Evolutionary conservation across 2,888 invertebrate species (phyloP).

Genomic region (Drosophila helvetica): DNA sequence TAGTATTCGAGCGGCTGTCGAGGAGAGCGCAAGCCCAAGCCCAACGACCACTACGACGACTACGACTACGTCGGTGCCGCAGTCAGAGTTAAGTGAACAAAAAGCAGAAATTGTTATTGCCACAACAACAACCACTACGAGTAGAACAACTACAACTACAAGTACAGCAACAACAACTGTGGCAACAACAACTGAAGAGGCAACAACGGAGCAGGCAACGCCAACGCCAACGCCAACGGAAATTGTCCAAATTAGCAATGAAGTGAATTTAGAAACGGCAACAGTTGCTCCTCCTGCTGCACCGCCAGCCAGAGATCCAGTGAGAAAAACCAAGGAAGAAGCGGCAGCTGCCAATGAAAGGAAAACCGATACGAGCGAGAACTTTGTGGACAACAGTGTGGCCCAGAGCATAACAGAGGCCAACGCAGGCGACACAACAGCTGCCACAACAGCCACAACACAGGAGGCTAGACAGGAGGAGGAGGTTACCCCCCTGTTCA

Average conservation of each 20-base stretch:
- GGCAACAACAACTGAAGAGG: slow-evolving; percentile 35
- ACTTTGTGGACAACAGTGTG: slow-evolving; percentile 34
- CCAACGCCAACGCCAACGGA: slow-evolving; percentile 64
- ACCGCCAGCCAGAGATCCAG: slow-evolving; percentile 41
- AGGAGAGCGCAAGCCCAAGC: slow-evolving; percentile 52
- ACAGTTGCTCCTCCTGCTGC: slow-evolving; percentile 49
- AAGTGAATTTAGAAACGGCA: slow-evolving; percentile 70
- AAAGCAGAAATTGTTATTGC: slow-evolving; percentile 17
- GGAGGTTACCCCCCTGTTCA: slow-evolving; percentile 29
- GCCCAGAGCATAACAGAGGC: slow-evolving; percentile 28
- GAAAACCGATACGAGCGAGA: slow-evolving; percentile 32
- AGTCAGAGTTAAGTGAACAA: slow-evolving; percentile 42
- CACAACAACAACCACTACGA: slow-evolving; percentile 38
- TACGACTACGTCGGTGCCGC: slow-evolving; percentile 15
- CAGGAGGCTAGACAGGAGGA: background rate
- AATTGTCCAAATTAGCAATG: slow-evolving; percentile 78
- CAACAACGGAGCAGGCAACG: slow-evolving; percentile 41
- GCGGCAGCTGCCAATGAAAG: slow-evolving; percentile 11
- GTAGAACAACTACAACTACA: slow-evolving; percentile 27
- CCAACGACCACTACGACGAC: slow-evolving; percentile 27
- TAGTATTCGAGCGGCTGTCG: slow-evolving; percentile 75
- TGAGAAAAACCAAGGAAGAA: slow-evolving; percentile 11
- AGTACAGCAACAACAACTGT: slow-evolving; percentile 16
- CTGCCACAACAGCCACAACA: slow-evolving; percentile 26
- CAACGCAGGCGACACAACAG: background rate